These are phyloP conservation scores for Exaiptasia diaphana DNA, from an alignment of 64 coral and sea anemone species.

Conservation along the genomic window DNA sequence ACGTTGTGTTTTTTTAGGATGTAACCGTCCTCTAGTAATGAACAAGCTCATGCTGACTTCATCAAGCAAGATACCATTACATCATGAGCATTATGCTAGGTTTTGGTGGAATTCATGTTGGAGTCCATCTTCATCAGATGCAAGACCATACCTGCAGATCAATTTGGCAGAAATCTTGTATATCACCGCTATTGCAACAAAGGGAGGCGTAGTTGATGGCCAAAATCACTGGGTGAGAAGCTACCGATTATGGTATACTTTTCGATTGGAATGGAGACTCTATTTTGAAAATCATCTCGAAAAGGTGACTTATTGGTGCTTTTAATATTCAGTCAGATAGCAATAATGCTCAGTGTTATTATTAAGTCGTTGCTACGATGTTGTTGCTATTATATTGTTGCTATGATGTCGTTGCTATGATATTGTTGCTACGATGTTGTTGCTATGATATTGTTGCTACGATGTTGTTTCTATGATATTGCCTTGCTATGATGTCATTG, in stretches of 20 bases:
- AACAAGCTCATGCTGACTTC: not conserved
- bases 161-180: not conserved
- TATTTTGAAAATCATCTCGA: not conserved
- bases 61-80: not conserved
- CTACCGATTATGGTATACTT: not conserved
- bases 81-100: not conserved
- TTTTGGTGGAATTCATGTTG: not conserved
- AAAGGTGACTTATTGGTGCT: too few relatives aligned
- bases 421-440: too few relatives aligned
- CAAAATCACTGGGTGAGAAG: not conserved
- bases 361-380: too few relatives aligned
- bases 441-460: too few relatives aligned
- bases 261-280: not conserved
- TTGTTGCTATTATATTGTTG: too few relatives aligned
- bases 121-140: not conserved
- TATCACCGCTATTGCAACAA: not conserved
- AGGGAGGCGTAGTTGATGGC: not conserved
- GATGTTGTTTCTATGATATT: too few relatives aligned
- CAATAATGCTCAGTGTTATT: too few relatives aligned
- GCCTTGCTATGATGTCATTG: too few relatives aligned
- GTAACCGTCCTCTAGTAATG: conserved; percentile 22
- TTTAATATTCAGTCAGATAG: too few relatives aligned
- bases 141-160: not conserved
- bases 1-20: too few relatives aligned
- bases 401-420: too few relatives aligned